A percentile compares a stretch with the other conserved stretches of the same genome.
These are phyloP conservation scores for Bombus terrestris DNA, from an alignment of 1,140 invertebrate species.

Conservation along the genomic window DNA sequence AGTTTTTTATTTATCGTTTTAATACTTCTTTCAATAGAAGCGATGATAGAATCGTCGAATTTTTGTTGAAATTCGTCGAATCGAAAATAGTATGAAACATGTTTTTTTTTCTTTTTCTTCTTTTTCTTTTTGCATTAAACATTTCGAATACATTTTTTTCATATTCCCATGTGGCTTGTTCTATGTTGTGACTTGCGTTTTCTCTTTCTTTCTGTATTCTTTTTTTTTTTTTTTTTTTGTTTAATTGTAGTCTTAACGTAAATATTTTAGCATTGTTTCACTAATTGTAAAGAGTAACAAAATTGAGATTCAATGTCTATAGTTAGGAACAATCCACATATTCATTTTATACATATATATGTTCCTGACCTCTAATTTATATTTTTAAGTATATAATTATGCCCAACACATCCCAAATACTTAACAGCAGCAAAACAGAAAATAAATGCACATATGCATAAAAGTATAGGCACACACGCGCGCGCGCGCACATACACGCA, in stretches of 20 bases:
- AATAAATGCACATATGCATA: slow-evolving; percentile 10
- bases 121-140: slow-evolving; percentile 53
- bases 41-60: not conserved
- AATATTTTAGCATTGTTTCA: slow-evolving; percentile 50
- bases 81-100: not conserved
- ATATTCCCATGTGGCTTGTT: slow-evolving; percentile 77
- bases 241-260: slow-evolving; percentile 45
- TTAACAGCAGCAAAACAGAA: slow-evolving; percentile 45
- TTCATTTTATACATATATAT: slow-evolving; percentile 73
- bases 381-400: slow-evolving; percentile 71
- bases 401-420: slow-evolving; percentile 76
- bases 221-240: not conserved
- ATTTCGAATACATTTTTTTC: slow-evolving; percentile 73
- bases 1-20: not conserved
- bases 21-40: not conserved
- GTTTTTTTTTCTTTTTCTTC: slow-evolving; percentile 32
- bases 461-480: not conserved
- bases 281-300: slow-evolving; percentile 48
- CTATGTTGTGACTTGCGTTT: slow-evolving; percentile 68
- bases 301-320: slow-evolving; percentile 41
- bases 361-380: slow-evolving; percentile 80
- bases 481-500: not conserved
- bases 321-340: slow-evolving; percentile 77
- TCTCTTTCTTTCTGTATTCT: slow-evolving; percentile 29
- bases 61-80: not conserved